A percentile compares a stretch with the other conserved stretches of the same genome.
Conservation (phyloP, 2,888 invertebrate genomes). For the Tortrix viridana region DNA sequence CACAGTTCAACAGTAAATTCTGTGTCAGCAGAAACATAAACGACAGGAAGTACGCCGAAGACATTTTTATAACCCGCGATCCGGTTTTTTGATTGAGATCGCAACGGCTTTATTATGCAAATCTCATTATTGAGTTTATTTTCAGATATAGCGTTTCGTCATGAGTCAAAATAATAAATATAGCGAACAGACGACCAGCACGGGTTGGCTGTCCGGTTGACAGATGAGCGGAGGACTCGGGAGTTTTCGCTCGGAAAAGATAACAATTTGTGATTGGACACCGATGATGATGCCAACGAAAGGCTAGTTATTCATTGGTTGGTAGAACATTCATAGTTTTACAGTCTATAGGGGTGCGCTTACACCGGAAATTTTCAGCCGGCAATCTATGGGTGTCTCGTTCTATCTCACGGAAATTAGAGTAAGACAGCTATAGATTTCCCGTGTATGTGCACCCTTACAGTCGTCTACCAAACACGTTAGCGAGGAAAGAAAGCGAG, state of each 20-base stretch:
- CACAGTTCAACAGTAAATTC: conserved; percentile 62
- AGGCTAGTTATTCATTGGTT: neutral
- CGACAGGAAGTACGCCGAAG: conserved; percentile 52
- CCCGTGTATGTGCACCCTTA: too few relatives aligned
- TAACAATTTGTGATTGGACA: conserved; percentile 16
- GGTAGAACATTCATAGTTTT: neutral
- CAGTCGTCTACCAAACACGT: too few relatives aligned
- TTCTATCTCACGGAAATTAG: too few relatives aligned
- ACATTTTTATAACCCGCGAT: conserved; percentile 51
- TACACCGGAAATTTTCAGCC: too few relatives aligned
- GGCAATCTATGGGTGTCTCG: too few relatives aligned
- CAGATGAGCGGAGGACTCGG: conserved; percentile 12
- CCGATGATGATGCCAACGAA: neutral
- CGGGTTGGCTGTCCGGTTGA: conserved; percentile 37
- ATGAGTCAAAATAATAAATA: conserved; percentile 42
- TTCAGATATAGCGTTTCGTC: conserved; percentile 51
- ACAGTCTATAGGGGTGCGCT: neutral
- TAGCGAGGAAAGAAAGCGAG: too few relatives aligned
- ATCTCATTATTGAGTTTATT: conserved; percentile 56
- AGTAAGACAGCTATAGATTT: too few relatives aligned
- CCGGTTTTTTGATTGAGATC: conserved; percentile 43
- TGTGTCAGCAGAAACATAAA: conserved; percentile 59
- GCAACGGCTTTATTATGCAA: conserved; percentile 54
- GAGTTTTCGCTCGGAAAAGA: conserved; percentile 26
- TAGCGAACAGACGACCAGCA: conserved; percentile 43